Percentiles rank a stretch among this genome's conserved stretches.
Conservation (phyloP, 2,797 vertebrate species). For the Coilia nasus region DNA sequence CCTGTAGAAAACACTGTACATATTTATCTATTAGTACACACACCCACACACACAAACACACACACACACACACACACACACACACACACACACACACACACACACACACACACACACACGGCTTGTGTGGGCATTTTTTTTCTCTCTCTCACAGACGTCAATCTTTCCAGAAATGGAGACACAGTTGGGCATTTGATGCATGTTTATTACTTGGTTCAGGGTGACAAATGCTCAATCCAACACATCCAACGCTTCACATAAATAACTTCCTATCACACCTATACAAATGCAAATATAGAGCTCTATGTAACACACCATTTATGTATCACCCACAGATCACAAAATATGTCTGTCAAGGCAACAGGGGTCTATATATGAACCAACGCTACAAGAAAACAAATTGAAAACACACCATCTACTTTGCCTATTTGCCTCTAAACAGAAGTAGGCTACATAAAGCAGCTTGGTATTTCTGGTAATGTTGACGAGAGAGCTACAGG, state of each 20-base stretch:
- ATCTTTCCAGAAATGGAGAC: slow-evolving; percentile 2
- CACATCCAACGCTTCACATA: slow-evolving; percentile 25
- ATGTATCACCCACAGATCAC: slow-evolving; percentile 22
- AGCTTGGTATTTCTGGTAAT: not conserved
- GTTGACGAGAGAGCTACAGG: not conserved
- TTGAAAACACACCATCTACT: not conserved
- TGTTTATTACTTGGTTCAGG: slow-evolving; percentile 26
- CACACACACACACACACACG: not conserved
- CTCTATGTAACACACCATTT: not conserved
- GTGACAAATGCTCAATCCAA: slow-evolving; percentile 22
- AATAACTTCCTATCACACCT: slow-evolving; percentile 18
- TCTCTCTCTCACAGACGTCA: not conserved
- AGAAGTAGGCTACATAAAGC: not conserved
- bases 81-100: slow-evolving; percentile 10
- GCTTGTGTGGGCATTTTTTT: slow-evolving; percentile 4
- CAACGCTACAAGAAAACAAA: slow-evolving; percentile 1
- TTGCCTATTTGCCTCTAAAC: not conserved
- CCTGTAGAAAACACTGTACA: not conserved
- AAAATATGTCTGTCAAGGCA: slow-evolving; percentile 20
- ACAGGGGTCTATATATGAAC: not conserved
- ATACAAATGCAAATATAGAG: not conserved
- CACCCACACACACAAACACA: slow-evolving; percentile 28
- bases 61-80: not conserved
- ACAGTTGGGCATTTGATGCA: slow-evolving; percentile 23
- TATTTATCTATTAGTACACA: slow-evolving; percentile 5